Conservation (phyloP, 2,113 vertebrate genomes). For the Condylura cristata region DNA sequence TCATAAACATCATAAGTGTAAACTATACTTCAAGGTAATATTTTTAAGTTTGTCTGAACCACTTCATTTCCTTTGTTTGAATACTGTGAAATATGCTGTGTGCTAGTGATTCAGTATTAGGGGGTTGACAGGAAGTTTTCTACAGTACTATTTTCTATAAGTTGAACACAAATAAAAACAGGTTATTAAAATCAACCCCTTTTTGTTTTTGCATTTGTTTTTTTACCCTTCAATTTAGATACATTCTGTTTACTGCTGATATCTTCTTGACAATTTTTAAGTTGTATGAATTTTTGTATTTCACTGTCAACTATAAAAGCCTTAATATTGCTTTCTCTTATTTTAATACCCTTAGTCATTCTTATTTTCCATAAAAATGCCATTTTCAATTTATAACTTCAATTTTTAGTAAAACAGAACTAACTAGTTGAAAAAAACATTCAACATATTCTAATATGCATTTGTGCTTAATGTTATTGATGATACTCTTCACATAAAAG, state of each 20-base stretch:
- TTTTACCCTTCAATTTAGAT: not conserved
- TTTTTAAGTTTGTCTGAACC: not conserved
- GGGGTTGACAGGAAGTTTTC: not conserved
- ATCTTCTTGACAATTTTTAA: not conserved
- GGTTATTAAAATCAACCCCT: not conserved
- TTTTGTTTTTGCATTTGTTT: not conserved
- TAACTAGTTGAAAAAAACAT: not conserved
- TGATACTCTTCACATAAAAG: conserved; percentile 29
- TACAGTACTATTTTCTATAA: not conserved
- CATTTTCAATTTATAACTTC: not conserved
- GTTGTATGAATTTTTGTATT: not conserved
- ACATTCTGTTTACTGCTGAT: not conserved
- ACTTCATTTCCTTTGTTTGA: not conserved
- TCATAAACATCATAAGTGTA: not conserved
- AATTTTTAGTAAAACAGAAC: conserved; percentile 12
- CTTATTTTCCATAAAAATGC: not conserved
- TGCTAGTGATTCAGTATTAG: no score
- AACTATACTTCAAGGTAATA: not conserved
- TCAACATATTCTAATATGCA: conserved; percentile 37
- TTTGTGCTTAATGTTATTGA: conserved; percentile 54
- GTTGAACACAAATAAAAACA: not conserved
- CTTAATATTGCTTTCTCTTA: not conserved
- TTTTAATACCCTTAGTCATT: not conserved
- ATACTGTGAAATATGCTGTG: not conserved
- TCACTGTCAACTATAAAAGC: not conserved